These are phyloP conservation scores for Hylaeus anthracinus DNA, from an alignment of 1,140 invertebrate genomes.

Conservation along the genomic window DNA sequence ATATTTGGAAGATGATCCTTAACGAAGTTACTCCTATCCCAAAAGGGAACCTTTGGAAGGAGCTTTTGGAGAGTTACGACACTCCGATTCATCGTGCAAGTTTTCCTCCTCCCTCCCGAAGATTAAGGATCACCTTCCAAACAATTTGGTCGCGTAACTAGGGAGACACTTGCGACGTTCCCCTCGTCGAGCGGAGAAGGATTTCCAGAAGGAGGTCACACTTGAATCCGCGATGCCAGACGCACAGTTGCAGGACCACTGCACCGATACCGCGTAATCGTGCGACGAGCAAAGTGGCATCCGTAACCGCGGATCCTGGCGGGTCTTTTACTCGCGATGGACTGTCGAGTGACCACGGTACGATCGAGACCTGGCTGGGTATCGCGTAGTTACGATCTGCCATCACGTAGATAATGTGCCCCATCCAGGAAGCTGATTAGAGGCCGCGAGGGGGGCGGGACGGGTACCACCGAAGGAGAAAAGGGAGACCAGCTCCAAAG, in stretches of 20 bases:
- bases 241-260: constrained; percentile 42
- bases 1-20: too few relatives aligned
- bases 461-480: constrained; percentile 48
- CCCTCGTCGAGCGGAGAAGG: too few relatives aligned
- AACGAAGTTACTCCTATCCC: too few relatives aligned
- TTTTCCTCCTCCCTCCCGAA: too few relatives aligned
- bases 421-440: constrained; percentile 75
- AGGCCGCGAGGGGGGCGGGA: constrained; percentile 35
- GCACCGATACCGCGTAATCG: constrained; percentile 40
- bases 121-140: too few relatives aligned
- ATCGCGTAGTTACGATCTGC: constrained; percentile 71
- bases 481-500: constrained; percentile 8
- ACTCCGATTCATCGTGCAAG: too few relatives aligned
- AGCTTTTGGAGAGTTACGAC: too few relatives aligned
- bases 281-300: constrained; percentile 45
- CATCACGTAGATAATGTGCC: constrained; percentile 77
- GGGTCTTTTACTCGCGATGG: constrained; percentile 60
- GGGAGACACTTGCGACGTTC: too few relatives aligned
- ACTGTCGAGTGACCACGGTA: constrained; percentile 66
- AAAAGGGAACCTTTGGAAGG: too few relatives aligned
- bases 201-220: constrained; percentile 31
- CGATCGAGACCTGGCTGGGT: constrained; percentile 67
- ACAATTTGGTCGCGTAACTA: too few relatives aligned
- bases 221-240: constrained; percentile 5
- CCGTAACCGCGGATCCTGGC: constrained; percentile 46